Percentiles rank a stretch among this genome's conserved stretches.
These are phyloP conservation scores for Nomada goodeniana DNA, from an alignment of 2,888 invertebrate genomes.

Conservation along the genomic window DNA sequence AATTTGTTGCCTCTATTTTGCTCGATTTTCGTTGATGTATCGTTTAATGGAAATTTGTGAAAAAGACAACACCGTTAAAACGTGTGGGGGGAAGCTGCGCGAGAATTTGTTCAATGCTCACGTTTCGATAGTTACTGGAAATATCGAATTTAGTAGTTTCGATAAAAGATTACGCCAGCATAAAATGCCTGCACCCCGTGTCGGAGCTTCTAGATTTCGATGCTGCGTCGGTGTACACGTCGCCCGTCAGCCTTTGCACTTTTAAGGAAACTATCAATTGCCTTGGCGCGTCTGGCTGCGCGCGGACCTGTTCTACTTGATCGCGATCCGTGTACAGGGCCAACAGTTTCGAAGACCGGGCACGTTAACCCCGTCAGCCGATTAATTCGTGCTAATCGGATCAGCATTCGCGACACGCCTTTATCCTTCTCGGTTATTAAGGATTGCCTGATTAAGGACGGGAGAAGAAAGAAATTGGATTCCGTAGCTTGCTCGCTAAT, in stretches of 20 bases:
- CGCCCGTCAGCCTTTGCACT: too few species aligned
- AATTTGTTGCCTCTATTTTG: background rate
- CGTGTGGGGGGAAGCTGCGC: background rate
- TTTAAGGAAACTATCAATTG: background rate
- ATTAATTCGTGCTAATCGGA: slow-evolving; percentile 34
- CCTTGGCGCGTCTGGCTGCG: background rate
- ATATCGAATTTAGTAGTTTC: slow-evolving; percentile 17
- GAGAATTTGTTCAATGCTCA: background rate
- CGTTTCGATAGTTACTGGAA: background rate
- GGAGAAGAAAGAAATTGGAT: slow-evolving; percentile 8
- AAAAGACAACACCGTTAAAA: slow-evolving; percentile 1
- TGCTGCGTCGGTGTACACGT: background rate
- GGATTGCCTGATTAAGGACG: background rate
- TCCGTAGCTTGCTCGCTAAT: slow-evolving; percentile 38
- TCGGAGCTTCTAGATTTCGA: background rate
- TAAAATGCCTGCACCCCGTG: background rate
- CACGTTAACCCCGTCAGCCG: slow-evolving; percentile 22
- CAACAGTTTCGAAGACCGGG: slow-evolving; percentile 3
- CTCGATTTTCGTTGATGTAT: background rate
- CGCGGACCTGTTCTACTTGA: background rate
- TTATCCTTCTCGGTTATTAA: slow-evolving; percentile 14
- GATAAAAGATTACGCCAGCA: slow-evolving; percentile 1
- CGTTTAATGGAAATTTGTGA: background rate
- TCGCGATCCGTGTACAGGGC: background rate
- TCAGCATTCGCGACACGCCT: background rate